Base-by-base conservation (phyloP, 2,113 vertebrate genomes). In the Arvicanthis niloticus region DNA sequence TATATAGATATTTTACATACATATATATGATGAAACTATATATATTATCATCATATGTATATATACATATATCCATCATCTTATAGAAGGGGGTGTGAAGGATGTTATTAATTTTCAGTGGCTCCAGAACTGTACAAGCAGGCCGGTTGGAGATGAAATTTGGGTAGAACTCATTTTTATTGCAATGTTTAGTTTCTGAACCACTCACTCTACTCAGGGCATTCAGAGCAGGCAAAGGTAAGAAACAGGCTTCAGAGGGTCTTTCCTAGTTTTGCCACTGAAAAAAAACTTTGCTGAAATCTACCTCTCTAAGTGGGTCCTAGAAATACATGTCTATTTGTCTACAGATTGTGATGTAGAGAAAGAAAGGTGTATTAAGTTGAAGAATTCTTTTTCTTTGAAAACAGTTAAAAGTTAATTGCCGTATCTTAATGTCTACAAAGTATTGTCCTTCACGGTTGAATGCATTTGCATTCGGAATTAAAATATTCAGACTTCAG, bases 401-500 rank as follows among this genome's bases (percentile, higher is more conserved):
- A 82, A n/a, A 78, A 31, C 26, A 84, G 24, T 82, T 6, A 70
- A 48, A 89, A 68, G 26, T 53, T 80, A 89, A 85, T 19, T 53
- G 13, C 16, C 0, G 40, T 72, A 91, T 93, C 76, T 91, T 45
- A 89, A 75, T 21, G 22, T 40, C 19, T 68, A 6, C 51, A 11
- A 31, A 73, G 29, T 58, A 78, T 81, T 81, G 51, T 34, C 45
- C 40, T 89, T 53, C 4, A 15, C 77, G 5, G 22, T 77, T 40
- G 80, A 48, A 85, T 40, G 7, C 53, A 56, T 58, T 81, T 56
- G 34, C 4, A 75, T 19, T 45, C 12, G 68, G 89, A 82, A n/a
- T 65, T 42, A 93, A 93, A 95, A 75, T 67, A 85, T 37, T 95
- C 60, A 96, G 51, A 19, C n/a, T 56, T 51, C 80, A 60, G 80